Percentiles rank a stretch among this genome's conserved stretches.
Conservation (phyloP, 2,797 vertebrate genomes). For the Pangasius djambal region DNA sequence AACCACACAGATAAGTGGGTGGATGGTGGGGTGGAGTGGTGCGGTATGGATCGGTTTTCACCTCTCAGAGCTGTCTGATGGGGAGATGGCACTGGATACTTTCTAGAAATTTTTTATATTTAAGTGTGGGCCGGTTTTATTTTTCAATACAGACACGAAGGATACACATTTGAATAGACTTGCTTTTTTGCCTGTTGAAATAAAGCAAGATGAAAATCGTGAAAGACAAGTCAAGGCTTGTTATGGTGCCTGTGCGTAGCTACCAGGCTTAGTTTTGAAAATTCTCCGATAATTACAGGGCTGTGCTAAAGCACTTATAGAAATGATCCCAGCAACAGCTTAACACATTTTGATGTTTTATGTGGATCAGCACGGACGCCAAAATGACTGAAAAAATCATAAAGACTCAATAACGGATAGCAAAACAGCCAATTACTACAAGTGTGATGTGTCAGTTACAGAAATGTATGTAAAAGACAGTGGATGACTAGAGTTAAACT, state of each 20-base stretch:
- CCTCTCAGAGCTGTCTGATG: constrained; percentile 34
- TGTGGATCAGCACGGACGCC: neutral
- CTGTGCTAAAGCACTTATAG: constrained; percentile 20
- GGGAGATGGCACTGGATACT: neutral
- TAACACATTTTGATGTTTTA: neutral
- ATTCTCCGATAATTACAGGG: constrained; percentile 35
- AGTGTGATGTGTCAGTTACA: constrained; percentile 11
- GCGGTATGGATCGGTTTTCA: constrained; percentile 43
- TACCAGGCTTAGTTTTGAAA: constrained; percentile 13
- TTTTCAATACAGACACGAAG: neutral
- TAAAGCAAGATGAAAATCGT: neutral
- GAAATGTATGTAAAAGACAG: neutral
- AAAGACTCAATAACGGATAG: neutral
- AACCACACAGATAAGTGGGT: constrained; percentile 39
- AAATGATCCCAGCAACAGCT: constrained; percentile 14
- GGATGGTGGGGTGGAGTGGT: neutral
- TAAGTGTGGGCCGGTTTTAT: neutral
- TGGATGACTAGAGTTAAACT: neutral
- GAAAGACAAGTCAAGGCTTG: neutral
- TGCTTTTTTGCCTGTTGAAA: neutral
- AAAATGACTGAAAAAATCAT: constrained; percentile 5
- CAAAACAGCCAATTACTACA: neutral
- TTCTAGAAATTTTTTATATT: neutral
- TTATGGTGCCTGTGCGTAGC: too few relatives aligned
- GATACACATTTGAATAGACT: neutral